Base-by-base conservation (phyloP, 2,113 vertebrate species). In the Zeus faber region DNA sequence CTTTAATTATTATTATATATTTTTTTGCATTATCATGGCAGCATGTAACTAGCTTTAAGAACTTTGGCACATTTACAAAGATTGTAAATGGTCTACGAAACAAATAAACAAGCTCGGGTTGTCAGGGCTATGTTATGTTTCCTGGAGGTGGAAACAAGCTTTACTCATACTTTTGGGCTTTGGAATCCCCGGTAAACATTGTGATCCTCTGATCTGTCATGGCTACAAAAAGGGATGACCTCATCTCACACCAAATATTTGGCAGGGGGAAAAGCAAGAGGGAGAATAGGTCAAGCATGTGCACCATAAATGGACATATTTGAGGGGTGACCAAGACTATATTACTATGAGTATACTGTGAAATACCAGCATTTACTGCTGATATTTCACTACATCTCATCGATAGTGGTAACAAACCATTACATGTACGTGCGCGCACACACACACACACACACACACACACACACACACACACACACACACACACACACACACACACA, bases 141-240 rank as follows among this genome's bases (percentile, higher is more conserved):
- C 55, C 64, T 44, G 46, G 61, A 54, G 27, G 62, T 76, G 67
- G 53, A 77, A 80, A 80, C 61, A 80, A 73, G 57, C 65, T 35
- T 64, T 43, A 65, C 65, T 71, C 72, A 83, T 72, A 74, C 59
- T 78, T 35, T 2, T 67, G 23, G 37, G 39, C 64, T 77, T 66
- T 64, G 52, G 59, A 67, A 77, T 59, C 59, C 64, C 58, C 53
- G 37, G 54, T 18, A 70, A 76, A 76, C 65, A 74, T 68, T 41
- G 46, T 66, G 50, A 81, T 82, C 67, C 71, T 50, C 73, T 82
- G 82, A 81, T 84, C 75, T 80, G 57, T 47, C 35, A 31, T 8
- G 63, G 72, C 83, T 80, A 50, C 54, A 64, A 84, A 87, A 87
- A 86, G 66, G 73, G 60, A 80, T 88, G 85, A 89, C 84, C 80